Conservation (phyloP, 2,888 invertebrate species). For the Rhynchonema sp. region DNA sequence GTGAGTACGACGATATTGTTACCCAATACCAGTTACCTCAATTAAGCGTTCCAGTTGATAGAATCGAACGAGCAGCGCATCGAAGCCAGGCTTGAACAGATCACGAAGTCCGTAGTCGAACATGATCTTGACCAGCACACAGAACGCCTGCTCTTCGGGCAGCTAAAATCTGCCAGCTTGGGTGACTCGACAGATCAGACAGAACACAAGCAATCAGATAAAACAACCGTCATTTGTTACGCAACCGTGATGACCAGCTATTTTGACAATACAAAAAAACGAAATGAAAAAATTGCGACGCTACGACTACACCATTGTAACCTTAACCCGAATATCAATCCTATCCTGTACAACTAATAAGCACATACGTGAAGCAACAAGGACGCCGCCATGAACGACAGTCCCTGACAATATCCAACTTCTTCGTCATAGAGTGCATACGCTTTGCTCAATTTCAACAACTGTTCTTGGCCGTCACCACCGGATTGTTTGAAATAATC, state of each 20-base stretch:
- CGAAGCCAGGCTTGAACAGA: constrained; percentile 87
- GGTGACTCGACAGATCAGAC: too few relatives aligned
- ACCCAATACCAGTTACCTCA: constrained; percentile 52
- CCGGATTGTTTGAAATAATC: constrained; percentile 88
- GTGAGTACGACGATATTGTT: too few relatives aligned
- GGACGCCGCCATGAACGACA: constrained; percentile 91
- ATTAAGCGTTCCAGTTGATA: constrained; percentile 82
- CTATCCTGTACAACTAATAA: too few relatives aligned
- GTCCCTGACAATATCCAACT: constrained; percentile 94
- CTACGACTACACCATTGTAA: too few relatives aligned
- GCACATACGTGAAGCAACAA: constrained; percentile 76
- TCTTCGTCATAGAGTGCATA: constrained; percentile 93
- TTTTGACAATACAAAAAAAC: too few relatives aligned
- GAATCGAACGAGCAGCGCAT: constrained; percentile 74
- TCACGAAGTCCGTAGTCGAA: constrained; percentile 81
- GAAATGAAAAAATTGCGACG: too few relatives aligned
- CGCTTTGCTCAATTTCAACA: constrained; percentile 79
- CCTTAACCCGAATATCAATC: too few relatives aligned
- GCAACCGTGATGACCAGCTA: too few relatives aligned
- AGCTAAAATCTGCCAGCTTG: too few relatives aligned
- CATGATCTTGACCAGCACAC: constrained; percentile 86
- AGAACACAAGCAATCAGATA: too few relatives aligned
- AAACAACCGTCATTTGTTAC: too few relatives aligned
- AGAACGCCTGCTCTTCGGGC: constrained; percentile 99
- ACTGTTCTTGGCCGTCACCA: constrained; percentile 67